phyloP scores from a whole-genome alignment of 53 echinoderm and acorn worm species.

The Arbacia lixula region DNA sequence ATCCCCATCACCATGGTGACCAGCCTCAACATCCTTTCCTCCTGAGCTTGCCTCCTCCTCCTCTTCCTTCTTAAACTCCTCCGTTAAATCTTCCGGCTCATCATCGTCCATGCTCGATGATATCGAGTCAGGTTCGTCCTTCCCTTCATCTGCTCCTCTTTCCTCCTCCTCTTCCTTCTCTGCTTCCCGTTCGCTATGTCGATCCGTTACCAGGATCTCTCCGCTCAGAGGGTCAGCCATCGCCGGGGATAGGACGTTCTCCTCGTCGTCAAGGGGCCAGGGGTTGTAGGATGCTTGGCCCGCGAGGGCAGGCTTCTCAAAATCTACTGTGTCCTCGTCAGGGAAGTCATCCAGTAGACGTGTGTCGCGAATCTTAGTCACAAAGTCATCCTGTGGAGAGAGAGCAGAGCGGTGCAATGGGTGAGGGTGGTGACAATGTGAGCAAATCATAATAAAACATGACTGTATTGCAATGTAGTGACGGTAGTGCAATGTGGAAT shows the following conservation, averaged over 20 bases:
- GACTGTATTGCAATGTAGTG: too few species aligned
- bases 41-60: not conserved
- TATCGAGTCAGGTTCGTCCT: not conserved
- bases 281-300: conserved; percentile 9
- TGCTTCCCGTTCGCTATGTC: not conserved
- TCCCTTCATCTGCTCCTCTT: not conserved
- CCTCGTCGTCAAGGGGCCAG: conserved; percentile 45
- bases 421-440: too few species aligned
- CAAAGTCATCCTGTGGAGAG: conserved; percentile 45
- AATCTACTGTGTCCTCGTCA: conserved; percentile 20
- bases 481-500: too few species aligned
- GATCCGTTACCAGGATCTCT: conserved; percentile 42
- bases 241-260: not conserved
- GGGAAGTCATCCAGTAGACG: conserved; percentile 38
- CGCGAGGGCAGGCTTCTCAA: not conserved
- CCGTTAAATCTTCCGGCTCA: conserved; percentile 15
- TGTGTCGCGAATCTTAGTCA: conserved; percentile 33
- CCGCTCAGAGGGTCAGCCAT: conserved; percentile 57
- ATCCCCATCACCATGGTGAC: conserved; percentile 40
- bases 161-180: conserved; percentile 3
- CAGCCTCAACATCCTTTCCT: not conserved
- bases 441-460: too few species aligned
- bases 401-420: too few species aligned
- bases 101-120: conserved; percentile 31
- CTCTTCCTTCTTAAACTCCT: conserved; percentile 26